phyloP scores from a whole-genome alignment of 2,797 vertebrate genomes.

The Trichosurus vulpecula region DNA sequence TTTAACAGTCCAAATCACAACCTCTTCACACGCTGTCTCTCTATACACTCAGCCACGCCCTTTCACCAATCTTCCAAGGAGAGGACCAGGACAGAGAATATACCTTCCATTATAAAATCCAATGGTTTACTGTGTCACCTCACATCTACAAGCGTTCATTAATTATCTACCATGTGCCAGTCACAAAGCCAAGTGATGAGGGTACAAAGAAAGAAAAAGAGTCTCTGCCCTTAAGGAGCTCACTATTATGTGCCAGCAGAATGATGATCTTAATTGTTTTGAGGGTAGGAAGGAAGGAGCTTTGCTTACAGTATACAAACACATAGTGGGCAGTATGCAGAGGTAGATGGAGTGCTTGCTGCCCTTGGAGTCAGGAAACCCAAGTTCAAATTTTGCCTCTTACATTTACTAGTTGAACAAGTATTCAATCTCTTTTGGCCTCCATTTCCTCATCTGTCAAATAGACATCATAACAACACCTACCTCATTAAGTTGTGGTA shows the following conservation, averaged over 20 bases:
- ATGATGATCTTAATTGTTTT: conserved; percentile 21
- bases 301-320: not conserved
- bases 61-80: not conserved
- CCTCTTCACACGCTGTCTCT: not conserved
- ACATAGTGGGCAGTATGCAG: not conserved
- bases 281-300: not conserved
- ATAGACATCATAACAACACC: not conserved
- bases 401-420: not conserved
- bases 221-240: not conserved
- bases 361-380: not conserved
- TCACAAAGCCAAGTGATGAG: not conserved
- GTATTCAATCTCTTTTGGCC: not conserved
- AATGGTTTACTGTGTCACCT: not conserved
- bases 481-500: not conserved
- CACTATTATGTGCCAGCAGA: conserved; percentile 23
- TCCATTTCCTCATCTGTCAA: not conserved
- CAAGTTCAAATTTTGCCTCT: not conserved
- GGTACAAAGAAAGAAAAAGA: not conserved
- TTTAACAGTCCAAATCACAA: not conserved
- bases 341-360: not conserved
- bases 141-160: not conserved
- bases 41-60: not conserved
- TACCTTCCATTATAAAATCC: conserved; percentile 28
- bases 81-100: conserved; percentile 26
- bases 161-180: not conserved